Conservation (phyloP, 2,797 vertebrate genomes). For the Acipenser transmontanus region DNA sequence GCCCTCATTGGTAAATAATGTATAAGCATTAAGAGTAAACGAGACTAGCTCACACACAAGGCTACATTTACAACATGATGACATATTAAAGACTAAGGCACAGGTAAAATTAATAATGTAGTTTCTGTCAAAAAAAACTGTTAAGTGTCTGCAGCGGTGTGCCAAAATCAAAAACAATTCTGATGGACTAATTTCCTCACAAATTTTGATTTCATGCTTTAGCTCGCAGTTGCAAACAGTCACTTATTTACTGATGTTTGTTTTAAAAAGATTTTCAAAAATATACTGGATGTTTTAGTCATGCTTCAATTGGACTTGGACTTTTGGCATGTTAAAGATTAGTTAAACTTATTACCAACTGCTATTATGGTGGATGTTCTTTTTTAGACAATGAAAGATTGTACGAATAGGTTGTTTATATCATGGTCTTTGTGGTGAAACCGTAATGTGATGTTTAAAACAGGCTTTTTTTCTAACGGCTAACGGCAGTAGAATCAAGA, state of each 20-base stretch:
- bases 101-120: constrained; percentile 47
- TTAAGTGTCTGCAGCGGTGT: constrained; percentile 34
- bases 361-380: too few relatives aligned
- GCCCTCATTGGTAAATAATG: too few relatives aligned
- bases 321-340: too few relatives aligned
- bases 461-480: too few relatives aligned
- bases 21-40: too few relatives aligned
- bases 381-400: too few relatives aligned
- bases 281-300: background rate
- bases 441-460: too few relatives aligned
- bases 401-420: too few relatives aligned
- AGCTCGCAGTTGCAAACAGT: constrained; percentile 19
- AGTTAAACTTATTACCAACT: too few relatives aligned
- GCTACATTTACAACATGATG: constrained; percentile 29
- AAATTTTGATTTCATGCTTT: constrained; percentile 20
- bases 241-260: background rate
- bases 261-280: background rate
- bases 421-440: too few relatives aligned
- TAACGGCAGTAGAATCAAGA: too few relatives aligned
- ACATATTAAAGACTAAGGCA: constrained; percentile 31
- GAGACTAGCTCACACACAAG: background rate
- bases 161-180: constrained; percentile 40
- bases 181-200: constrained; percentile 27
- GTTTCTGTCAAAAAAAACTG: constrained; percentile 24
- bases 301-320: too few relatives aligned